Evolutionary conservation across 2,797 vertebrate species (phyloP).

Genomic region (Hephaestus fuliginosus): DNA sequence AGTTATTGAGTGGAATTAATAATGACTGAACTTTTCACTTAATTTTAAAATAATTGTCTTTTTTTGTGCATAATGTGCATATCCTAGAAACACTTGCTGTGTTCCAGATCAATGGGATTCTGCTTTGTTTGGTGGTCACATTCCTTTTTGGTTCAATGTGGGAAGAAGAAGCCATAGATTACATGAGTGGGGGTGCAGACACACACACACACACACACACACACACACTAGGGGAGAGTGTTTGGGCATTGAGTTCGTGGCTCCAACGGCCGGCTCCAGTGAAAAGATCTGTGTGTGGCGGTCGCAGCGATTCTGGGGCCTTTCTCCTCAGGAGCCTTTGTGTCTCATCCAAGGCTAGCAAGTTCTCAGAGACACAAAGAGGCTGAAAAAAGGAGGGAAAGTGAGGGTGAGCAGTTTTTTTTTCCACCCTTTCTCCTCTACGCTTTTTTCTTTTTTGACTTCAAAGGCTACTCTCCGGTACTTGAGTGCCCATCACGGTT

Average conservation of each 20-base stretch:
- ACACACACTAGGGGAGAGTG: conserved; percentile 41
- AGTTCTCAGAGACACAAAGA: conserved; percentile 83
- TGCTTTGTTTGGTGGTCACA: conserved; percentile 46
- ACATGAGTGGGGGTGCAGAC: conserved; percentile 34
- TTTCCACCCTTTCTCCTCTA: conserved; percentile 42
- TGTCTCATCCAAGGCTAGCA: conserved; percentile 77
- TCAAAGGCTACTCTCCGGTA: conserved; percentile 65
- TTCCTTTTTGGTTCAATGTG: conserved; percentile 56
- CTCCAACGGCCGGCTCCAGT: conserved; percentile 58
- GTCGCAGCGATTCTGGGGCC: conserved; percentile 65
- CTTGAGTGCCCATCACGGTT: conserved; percentile 65
- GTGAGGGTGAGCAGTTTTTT: conserved; percentile 62
- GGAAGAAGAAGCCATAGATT: conserved; percentile 58
- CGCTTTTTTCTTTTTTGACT: conserved; percentile 66
- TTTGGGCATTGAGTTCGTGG: conserved; percentile 48
- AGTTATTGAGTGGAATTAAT: conserved; percentile 15
- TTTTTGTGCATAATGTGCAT: neutral
- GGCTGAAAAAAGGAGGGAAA: conserved; percentile 74
- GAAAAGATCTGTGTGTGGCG: conserved; percentile 79
- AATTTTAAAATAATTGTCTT: conserved; percentile 21
- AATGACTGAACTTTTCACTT: neutral
- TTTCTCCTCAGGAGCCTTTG: conserved; percentile 81
- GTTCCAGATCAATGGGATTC: conserved; percentile 43
- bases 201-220: conserved; percentile 38
- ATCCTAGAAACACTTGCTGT: conserved; percentile 11